Evolutionary conservation across 2,888 invertebrate species (phyloP).

Genomic region (Pardosa pseudoannulata): DNA sequence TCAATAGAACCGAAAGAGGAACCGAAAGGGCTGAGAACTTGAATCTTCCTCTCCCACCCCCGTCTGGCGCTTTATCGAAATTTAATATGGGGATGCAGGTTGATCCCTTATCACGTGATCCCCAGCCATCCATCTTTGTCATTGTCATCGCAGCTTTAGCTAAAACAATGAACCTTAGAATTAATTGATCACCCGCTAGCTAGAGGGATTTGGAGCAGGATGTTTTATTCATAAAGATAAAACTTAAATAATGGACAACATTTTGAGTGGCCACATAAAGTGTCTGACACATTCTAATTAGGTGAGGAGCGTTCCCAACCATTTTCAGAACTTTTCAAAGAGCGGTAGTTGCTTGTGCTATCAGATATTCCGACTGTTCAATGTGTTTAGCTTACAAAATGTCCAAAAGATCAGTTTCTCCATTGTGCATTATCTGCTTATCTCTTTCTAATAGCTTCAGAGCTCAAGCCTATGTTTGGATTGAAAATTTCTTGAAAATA

Average conservation of each 20-base stretch:
- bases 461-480: too few relatives aligned
- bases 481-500: too few relatives aligned
- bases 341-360: too few relatives aligned
- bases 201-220: conserved; percentile 29
- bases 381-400: too few relatives aligned
- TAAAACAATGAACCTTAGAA: conserved; percentile 68
- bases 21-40: background rate
- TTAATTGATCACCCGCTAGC: conserved; percentile 59
- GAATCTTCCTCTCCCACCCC: conserved; percentile 27
- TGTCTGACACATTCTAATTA: conserved; percentile 62
- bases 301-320: background rate
- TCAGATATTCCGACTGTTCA: too few relatives aligned
- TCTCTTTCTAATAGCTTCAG: too few relatives aligned
- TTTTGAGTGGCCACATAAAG: conserved; percentile 57
- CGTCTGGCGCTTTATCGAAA: conserved; percentile 48
- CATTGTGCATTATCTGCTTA: too few relatives aligned
- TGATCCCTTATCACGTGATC: conserved; percentile 63
- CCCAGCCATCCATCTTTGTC: conserved; percentile 64
- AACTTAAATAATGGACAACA: conserved; percentile 64
- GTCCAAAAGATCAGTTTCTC: too few relatives aligned
- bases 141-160: conserved; percentile 69
- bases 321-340: too few relatives aligned
- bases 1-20: too few relatives aligned
- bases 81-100: conserved; percentile 45
- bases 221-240: conserved; percentile 70